Evolutionary conservation across 1,140 invertebrate species (phyloP), one percentile per base, ranked within the genome.

Genomic region (Temnothorax longispinosus): DNA sequence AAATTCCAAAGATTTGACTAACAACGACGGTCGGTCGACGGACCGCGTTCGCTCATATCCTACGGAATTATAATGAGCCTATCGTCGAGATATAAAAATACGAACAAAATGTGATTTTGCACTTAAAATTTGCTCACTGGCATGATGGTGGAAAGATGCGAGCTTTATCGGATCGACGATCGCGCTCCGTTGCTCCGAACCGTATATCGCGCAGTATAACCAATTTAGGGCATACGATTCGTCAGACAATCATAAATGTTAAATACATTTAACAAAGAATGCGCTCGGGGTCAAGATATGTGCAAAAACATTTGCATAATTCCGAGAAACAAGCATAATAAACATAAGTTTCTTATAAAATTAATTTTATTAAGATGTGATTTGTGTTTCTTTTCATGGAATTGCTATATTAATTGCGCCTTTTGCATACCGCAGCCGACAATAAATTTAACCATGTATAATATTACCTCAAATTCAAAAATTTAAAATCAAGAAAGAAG

Each of bases 81-180:
- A 47, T 11, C 15, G 8, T 74, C n/a, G 13, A 58, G 27, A 35
- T 38, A 27, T n/a, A 7, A 56, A 71, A 74, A 35, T 50, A 60
- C 1, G 10, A 62, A 35, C 5, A 74, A 81, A 84, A 75, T 10
- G n/a, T 27, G 41, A 84, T 38, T 82, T 60, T 60, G 27, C 8
- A 47, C 18, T 50, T 50, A 60, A 74, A 2, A 60, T 38, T 72
- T 58, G 15, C 15, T 56, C 6, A 15, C n/a, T 3, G 18, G 32
- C 60, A 10, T 54, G 7, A 41, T 5, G 10, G 6, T 64, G 21
- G 27, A n/a, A 44, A 77, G 1, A 62, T 77, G 27, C 75, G 60
- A 52, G 27, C 4, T 81, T 27, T 35, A 56, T 15, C 35, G 38
- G 21, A 56, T 58, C 21, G 21, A 81, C n/a, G 44, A 58, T 81